A percentile compares a stretch with the other conserved stretches of the same genome.
Conservation (phyloP, 1,140 invertebrate species). For the Tetramorium parvispinum region DNA sequence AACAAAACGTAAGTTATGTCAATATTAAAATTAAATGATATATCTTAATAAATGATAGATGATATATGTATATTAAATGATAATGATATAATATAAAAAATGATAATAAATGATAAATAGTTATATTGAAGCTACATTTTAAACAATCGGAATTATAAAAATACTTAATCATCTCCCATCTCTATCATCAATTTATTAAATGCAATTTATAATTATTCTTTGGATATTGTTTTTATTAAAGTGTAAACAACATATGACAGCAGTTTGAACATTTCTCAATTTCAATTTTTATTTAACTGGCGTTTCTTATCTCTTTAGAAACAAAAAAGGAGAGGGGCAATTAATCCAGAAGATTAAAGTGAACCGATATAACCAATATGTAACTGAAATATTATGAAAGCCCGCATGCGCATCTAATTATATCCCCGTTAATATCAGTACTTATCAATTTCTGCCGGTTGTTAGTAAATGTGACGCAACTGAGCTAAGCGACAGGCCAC, state of each 20-base stretch:
- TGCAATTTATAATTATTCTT: neutral
- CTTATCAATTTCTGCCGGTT: constrained; percentile 17
- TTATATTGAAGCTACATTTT: neutral
- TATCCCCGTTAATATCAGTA: constrained; percentile 9
- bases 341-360: constrained; percentile 7
- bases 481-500: constrained; percentile 30
- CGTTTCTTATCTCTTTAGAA: neutral
- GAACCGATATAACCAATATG: neutral
- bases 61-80: too few relatives aligned
- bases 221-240: neutral
- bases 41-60: neutral
- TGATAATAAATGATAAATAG: neutral
- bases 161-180: neutral
- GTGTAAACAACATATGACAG: neutral
- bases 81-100: too few relatives aligned
- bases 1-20: neutral
- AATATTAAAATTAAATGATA: neutral
- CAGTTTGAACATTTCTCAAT: neutral
- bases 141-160: neutral
- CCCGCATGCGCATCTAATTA: constrained; percentile 31
- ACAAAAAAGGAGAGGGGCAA: neutral
- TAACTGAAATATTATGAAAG: constrained; percentile 2
- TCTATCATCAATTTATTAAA: neutral
- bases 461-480: constrained; percentile 2
- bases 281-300: constrained; percentile 1